Evolutionary conservation across 2,797 vertebrate genomes (phyloP).

Genomic region (Holocentrus rufus): DNA sequence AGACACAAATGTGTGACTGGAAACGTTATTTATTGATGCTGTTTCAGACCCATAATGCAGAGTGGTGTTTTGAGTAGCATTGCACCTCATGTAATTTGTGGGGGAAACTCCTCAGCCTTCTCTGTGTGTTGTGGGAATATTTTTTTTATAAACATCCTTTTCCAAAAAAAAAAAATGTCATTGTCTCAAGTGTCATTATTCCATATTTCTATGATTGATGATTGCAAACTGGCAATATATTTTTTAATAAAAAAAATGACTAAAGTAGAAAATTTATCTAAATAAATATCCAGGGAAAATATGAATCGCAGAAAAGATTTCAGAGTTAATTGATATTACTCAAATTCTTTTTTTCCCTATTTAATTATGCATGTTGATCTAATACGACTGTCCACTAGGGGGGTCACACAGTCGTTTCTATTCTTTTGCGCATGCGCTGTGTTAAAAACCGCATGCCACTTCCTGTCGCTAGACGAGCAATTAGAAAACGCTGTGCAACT

Average conservation of each 20-base stretch:
- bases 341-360: too few species aligned
- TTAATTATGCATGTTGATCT: too few species aligned
- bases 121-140: constrained; percentile 48
- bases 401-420: background rate
- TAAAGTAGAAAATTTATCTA: too few species aligned
- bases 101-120: constrained; percentile 39
- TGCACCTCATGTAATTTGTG: constrained; percentile 52
- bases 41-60: constrained; percentile 22
- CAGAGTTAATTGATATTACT: too few species aligned
- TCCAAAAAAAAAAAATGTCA: constrained; percentile 61
- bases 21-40: constrained; percentile 22
- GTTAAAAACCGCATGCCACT: constrained; percentile 19
- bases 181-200: constrained; percentile 33
- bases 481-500: constrained; percentile 17
- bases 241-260: too few species aligned
- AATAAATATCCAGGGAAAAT: too few species aligned
- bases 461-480: constrained; percentile 33
- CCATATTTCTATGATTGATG: background rate
- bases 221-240: too few species aligned
- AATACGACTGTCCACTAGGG: constrained; percentile 12
- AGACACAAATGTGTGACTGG: constrained; percentile 7
- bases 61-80: constrained; percentile 34
- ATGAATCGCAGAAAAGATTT: too few species aligned
- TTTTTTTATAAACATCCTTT: constrained; percentile 74
- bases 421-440: background rate